Conservation (phyloP, 2,888 invertebrate species). For the Slavum lentiscoides region DNA sequence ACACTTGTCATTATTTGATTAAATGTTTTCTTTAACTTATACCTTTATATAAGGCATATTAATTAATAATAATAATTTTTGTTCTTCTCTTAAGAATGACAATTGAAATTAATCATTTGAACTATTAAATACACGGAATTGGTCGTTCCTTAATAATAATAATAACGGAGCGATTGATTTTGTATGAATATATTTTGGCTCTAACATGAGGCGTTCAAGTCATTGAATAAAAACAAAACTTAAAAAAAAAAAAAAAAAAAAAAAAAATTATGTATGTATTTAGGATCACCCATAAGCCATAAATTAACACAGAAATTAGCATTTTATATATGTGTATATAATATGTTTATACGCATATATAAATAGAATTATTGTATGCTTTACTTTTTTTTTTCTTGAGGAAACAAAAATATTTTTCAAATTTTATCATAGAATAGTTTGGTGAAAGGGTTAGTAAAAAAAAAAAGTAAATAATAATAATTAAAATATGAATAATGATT, state of each 20-base stretch:
- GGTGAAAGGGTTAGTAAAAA: slow-evolving; percentile 53
- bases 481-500: slow-evolving; percentile 48
- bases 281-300: slow-evolving; percentile 49
- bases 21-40: neutral
- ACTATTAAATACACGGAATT: neutral
- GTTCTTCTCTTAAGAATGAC: neutral
- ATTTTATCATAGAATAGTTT: slow-evolving; percentile 53
- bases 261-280: slow-evolving; percentile 14
- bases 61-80: neutral
- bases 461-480: slow-evolving; percentile 34
- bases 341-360: too few species aligned
- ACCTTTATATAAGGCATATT: neutral
- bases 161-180: neutral
- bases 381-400: slow-evolving; percentile 22
- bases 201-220: slow-evolving; percentile 13
- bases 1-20: neutral
- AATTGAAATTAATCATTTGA: neutral
- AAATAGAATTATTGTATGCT: slow-evolving; percentile 45
- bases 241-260: slow-evolving; percentile 17
- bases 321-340: slow-evolving; percentile 8
- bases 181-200: neutral
- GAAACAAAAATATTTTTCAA: slow-evolving; percentile 27
- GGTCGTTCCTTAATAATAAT: neutral
- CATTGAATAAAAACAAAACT: slow-evolving; percentile 15
- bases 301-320: slow-evolving; percentile 45